Evolutionary conservation across 2,797 vertebrate genomes (phyloP), one percentile per base, ranked within the genome.

Genomic region (Apogon hyalosoma): DNA sequence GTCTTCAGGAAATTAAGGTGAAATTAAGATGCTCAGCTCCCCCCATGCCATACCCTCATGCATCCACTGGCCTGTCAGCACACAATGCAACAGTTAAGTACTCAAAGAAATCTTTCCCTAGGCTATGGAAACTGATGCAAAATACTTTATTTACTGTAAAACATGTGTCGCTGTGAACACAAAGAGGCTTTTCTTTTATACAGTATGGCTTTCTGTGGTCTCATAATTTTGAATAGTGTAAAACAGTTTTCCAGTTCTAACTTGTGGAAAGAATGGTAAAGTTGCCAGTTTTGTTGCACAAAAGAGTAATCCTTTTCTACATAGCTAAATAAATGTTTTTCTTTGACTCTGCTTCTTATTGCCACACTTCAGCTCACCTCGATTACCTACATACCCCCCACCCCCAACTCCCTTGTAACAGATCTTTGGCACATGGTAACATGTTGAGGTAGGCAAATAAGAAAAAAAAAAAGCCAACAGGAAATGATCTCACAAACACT

Each of bases 401-500:
- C n/a, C n/a, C n/a, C n/a, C n/a, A n/a, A n/a, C n/a, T n/a, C 80
- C 79, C 83, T 80, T 91, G 79, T 68, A 84, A 70, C 69, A 85
- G 73, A 83, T 90, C 79, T 82, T 85, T 80, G 86, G 85, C 77
- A 80, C 77, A 92, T 92, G 87, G 90, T 93, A 93, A 94, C 91
- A 90, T 91, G 87, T 88, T 80, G 88, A 87, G 85, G 84, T 88
- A 67, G 90, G 88, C 88, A 87, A 89, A 89, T 85, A 65, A 77
- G 54, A 38, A 74, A 79, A 77, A 79, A 77, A 86, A 86, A 86
- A 61, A 59, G 70, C 24, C 24, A 28, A 87, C 90, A 94, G 93
- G 94, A 95, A 94, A 95, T 94, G 88, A 93, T 92, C 90, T 94
- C 93, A 94, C 88, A 88, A 92, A 92, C 91, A 87, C 88, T 83